These are phyloP conservation scores for Enteromius unitaeniatus DNA, from an alignment of 2,797 vertebrate species.

Conservation along the genomic window DNA sequence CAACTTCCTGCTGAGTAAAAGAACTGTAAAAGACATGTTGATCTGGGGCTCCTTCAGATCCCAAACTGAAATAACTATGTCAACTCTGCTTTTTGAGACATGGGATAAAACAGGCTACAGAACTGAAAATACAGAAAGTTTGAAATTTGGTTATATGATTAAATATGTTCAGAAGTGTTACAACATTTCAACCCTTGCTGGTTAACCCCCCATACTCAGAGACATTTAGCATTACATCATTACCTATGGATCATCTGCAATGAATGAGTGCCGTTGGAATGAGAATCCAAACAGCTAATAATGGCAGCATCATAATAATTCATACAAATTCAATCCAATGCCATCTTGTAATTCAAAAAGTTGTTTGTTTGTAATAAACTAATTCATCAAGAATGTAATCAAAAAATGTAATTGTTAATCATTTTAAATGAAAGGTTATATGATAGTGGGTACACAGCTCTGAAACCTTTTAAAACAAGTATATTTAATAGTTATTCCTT, in stretches of 20 bases:
- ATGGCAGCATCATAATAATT: neutral
- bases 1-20: slow-evolving; percentile 6
- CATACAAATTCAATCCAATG: neutral
- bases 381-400: neutral
- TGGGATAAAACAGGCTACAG: neutral
- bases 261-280: neutral
- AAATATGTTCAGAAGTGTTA: neutral
- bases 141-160: neutral
- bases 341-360: neutral
- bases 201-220: neutral
- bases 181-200: neutral
- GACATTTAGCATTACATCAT: neutral
- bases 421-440: neutral
- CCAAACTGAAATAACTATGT: neutral
- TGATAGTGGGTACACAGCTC: neutral
- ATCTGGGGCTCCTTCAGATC: slow-evolving; percentile 6
- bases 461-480: neutral
- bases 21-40: slow-evolving; percentile 12
- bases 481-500: neutral
- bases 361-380: neutral
- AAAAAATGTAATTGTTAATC: neutral
- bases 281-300: neutral
- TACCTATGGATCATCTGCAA: neutral
- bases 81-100: neutral
- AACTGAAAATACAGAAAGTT: neutral